Evolutionary conservation across 2,888 invertebrate genomes (phyloP).

Genomic region (Tromatobia lineatoria): DNA sequence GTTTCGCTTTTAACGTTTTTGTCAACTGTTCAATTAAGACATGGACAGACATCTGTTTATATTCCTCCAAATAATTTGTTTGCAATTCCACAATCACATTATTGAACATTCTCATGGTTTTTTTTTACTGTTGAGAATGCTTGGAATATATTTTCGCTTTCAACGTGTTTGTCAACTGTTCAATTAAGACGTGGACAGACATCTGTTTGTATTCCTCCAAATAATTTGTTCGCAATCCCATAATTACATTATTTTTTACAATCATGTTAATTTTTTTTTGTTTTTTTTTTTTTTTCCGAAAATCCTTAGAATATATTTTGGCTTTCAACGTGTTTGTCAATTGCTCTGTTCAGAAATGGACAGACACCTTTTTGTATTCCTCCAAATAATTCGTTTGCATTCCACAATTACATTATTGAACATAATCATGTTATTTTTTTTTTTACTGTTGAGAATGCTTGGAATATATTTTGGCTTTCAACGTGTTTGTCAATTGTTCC

Average conservation of each 20-base stretch:
- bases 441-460: background rate
- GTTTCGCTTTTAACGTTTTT: background rate
- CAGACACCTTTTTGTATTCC: too few relatives aligned
- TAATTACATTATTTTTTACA: too few relatives aligned
- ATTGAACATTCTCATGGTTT: too few relatives aligned
- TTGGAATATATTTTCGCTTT: background rate
- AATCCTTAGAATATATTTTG: background rate
- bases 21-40: slow-evolving; percentile 86
- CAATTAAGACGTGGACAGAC: slow-evolving; percentile 92
- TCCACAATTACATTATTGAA: too few relatives aligned
- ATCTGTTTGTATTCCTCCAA: too few relatives aligned
- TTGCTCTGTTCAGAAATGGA: slow-evolving; percentile 90
- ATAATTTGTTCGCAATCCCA: too few relatives aligned
- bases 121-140: background rate
- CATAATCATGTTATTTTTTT: too few relatives aligned
- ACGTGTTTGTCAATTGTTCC: slow-evolving; percentile 44
- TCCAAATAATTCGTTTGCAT: too few relatives aligned
- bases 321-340: background rate
- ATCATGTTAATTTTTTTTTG: too few relatives aligned
- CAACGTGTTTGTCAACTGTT: slow-evolving; percentile 42
- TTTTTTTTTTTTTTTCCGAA: background rate
- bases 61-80: too few relatives aligned
- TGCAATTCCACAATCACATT: too few relatives aligned
- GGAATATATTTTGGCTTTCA: background rate
- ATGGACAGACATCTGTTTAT: too few relatives aligned